Evolutionary conservation across 2,113 vertebrate genomes (phyloP).

Genomic region (Bos taurus): DNA sequence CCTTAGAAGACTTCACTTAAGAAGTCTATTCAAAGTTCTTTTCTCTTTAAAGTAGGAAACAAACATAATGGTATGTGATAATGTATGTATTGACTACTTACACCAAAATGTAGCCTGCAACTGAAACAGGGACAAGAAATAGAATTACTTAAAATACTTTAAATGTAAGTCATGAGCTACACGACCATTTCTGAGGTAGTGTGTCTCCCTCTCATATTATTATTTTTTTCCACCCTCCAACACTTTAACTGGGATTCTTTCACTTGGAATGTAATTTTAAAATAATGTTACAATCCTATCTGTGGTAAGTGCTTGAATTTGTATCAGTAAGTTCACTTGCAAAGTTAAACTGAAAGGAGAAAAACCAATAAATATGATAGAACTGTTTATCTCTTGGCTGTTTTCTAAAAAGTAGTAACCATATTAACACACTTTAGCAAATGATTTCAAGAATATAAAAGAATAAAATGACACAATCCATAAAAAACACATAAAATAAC

Average conservation of each 20-base stretch:
- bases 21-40: background rate
- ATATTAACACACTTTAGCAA: background rate
- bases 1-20: background rate
- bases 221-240: background rate
- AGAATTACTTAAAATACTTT: background rate
- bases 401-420: background rate
- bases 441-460: background rate
- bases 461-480: background rate
- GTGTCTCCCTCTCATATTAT: background rate
- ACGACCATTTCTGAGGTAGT: background rate
- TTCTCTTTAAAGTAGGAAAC: slow-evolving; percentile 17
- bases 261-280: background rate
- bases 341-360: slow-evolving; percentile 23
- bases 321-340: background rate
- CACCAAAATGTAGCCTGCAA: background rate
- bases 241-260: background rate
- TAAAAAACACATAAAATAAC: background rate
- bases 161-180: background rate
- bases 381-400: background rate
- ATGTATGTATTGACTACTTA: background rate
- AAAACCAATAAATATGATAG: background rate
- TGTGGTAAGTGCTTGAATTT: background rate
- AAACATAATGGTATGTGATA: background rate
- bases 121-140: background rate
- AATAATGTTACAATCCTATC: background rate